Percentiles rank a stretch among this genome's conserved stretches.
These are phyloP conservation scores for Felis catus DNA, from an alignment of 2,113 vertebrate species.

Conservation along the genomic window F.catus_Fca126_mat1.0 CM031418.1:136874501-136875000, in stretches of 20 bases:
- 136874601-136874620: not conserved
- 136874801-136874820: not conserved
- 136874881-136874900: not conserved
- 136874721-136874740: not conserved
- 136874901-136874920: accelerated
- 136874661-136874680: not conserved
- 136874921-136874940: accelerated
- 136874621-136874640: not conserved
- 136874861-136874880: accelerated
- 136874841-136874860: accelerated
- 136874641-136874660: not conserved
- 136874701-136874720: not conserved
- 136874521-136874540: accelerated
- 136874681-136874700: not conserved
- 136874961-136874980: not conserved
- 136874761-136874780: not conserved
- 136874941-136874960: accelerated
- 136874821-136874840: accelerated
- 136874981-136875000: accelerated
- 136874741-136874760: accelerated
- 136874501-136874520: not conserved
- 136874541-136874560: not conserved
- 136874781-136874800: accelerated
- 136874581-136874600: accelerated
- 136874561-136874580: not conserved